A percentile compares a stretch with the other conserved stretches of the same genome.
phyloP scores from a whole-genome alignment of 1,140 invertebrate species.

The Palaemon carinicauda region DNA sequence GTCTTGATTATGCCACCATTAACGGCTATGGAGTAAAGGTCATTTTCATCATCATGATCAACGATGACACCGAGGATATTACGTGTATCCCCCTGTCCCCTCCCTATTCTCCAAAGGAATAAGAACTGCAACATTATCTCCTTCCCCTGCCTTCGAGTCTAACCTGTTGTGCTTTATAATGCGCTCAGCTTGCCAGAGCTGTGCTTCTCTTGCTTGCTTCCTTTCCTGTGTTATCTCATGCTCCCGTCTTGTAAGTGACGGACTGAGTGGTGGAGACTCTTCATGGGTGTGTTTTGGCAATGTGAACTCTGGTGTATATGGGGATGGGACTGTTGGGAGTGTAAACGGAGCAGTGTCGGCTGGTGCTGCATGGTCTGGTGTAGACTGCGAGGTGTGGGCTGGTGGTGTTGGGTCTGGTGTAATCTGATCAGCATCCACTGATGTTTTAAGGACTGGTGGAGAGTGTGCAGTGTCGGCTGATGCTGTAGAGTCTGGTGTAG shows the following conservation, averaged over 20 bases:
- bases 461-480: background rate
- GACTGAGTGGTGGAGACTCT: background rate
- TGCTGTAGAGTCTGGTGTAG: background rate
- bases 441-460: too few species aligned
- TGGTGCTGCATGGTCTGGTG: too few species aligned
- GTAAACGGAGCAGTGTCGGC: too few species aligned
- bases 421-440: too few species aligned
- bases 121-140: background rate
- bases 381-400: too few species aligned
- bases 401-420: too few species aligned
- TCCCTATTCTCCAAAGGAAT: background rate
- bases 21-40: background rate
- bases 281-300: too few species aligned
- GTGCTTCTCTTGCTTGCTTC: background rate
- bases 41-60: background rate
- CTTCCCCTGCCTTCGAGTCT: slow-evolving; percentile 18
- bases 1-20: background rate
- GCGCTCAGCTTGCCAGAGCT: background rate
- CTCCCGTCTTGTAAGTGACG: background rate
- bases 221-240: background rate
- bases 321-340: too few species aligned
- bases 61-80: slow-evolving; percentile 18
- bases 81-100: background rate
- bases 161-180: background rate
- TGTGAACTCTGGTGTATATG: too few species aligned